Evolutionary conservation across 2,888 invertebrate genomes (phyloP), one percentile per base, ranked within the genome.

Genomic region (Pasiphila rectangulata): DNA sequence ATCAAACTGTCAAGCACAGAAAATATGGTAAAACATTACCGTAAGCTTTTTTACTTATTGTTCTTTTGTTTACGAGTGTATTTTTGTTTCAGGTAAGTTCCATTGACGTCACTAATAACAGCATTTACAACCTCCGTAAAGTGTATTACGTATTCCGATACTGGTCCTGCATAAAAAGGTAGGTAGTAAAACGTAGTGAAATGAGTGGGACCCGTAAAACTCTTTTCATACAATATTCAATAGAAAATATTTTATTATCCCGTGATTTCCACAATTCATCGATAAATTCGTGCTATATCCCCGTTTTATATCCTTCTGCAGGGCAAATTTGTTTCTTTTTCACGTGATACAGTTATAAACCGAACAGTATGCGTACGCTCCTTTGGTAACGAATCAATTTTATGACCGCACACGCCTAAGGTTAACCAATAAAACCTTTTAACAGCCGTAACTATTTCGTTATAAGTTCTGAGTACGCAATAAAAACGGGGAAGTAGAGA

Each of bases 351-450:
- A 79, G 84, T 84, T 84, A 84, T 83, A 84, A 82, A 83, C 82
- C 80, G 81, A 79, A 71, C 71, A 69, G 69, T 74, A 79, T 78
- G 80, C 77, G 81, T 82, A 80, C 81, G 79, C 76, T 80, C 73
- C 82, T 85, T 83, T 79, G 79, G 83, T 83, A 80, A 78, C 79
- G 86, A 84, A 88, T 84, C 80, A 79, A 85, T 88, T 88, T 88
- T 86, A 88, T 83, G 79, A 78, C 81, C 81, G 75, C 82, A 79
- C 77, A 82, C 79, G 76, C 79, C 83, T 79, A 88, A 88, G 85
- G 87, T 85, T 85, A 85, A 84, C 88, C 85, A 85, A 87, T 88
- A 88, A 88, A 88, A 88, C 82, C 86, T 85, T 84, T 86, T 87
- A 87, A 86, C 86, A 86, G 83, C 80, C 84, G 83, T 84, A 83